Base-by-base conservation (phyloP, 2,888 invertebrate species). In the Sericinus montela region DNA sequence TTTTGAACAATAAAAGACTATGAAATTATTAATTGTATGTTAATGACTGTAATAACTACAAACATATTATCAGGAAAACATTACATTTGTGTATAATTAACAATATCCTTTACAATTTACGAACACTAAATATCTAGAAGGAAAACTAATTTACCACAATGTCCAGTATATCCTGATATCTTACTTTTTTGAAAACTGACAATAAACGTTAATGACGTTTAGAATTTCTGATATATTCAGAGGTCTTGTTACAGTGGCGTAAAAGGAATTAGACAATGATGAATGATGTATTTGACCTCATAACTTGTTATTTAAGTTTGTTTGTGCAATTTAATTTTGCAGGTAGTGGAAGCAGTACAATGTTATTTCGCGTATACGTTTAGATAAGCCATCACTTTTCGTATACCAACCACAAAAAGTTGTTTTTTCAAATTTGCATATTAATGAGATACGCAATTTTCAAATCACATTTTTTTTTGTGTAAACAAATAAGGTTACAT, bases 281-380 rank as follows among this genome's bases (percentile, higher is more conserved):
- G 19, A 40, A 50, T 50, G 49, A 40, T 38, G 16, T 13, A 40
- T 40, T 45, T 45, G 45, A 50, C 49, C 49, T 50, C 49, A 29
- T 13, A 35, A 9, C 32, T 38, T 43, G 36, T 39, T 45, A 45
- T 39, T 45, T 43, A 30, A 19, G 13, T 34, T 16, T 15, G 41
- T 29, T 15, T 25, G 30, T 32, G 28, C 44, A 45, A 38, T 45
- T 38, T 32, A 45, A 45, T 45, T 38, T 45, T 38, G 45, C 32
- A 13, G 44, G 45, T 45, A 32, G 38, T 45, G 29, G 43, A 11
- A 45, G 16, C 29, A 16, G 11, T 30, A 37, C n/a, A 37, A 43
- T 25, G 13, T 37, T 37, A 29, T 36, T 45, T 29, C 5, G 10
- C 28, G 38, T 23, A 38, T 30, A 19, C 15, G 13, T 16, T 45